Evolutionary conservation across 2,797 vertebrate species (phyloP), one percentile per base, ranked within the genome.

Genomic region (Periparus ater): DNA sequence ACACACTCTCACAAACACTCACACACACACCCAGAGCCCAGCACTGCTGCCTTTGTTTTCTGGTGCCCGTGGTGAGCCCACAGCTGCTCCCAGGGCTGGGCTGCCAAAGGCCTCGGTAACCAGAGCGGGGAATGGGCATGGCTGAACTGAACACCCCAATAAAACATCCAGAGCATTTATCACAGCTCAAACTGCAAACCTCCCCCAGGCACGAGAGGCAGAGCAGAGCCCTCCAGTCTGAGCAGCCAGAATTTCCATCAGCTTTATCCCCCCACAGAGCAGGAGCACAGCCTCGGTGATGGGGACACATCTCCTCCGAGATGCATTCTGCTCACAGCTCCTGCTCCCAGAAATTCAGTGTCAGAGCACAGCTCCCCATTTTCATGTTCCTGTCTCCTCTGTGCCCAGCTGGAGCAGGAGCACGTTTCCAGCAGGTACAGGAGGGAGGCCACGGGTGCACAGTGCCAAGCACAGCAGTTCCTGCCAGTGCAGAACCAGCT

Each of bases 111-210:
- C 42, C 42, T 42, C 5, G 8, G 55, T 15, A 42, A 30, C 61
- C 51, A 32, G 38, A 26, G 7, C 0, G 0, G 38, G 75, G 6
- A 32, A 17, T 6, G 2, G 34, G 34, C 12, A 6, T 10, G 11
- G 51, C 79, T n/a, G n/a, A 32, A 53, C 22, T 6, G 40, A 71
- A 11, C 60, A 53, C 27, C 9, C 8, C 72, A 25, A 7, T 44
- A 42, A 77, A 89, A 65, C 34, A 84, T 17, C 38, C 55, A 19
- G 21, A 72, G 32, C 54, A 23, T 32, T 27, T 13, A 65, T 55
- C 42, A 27, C 7, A 51, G 58, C 38, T 70, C 68, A 32, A 62
- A 85, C 18, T 81, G 84, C 78, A 78, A 14, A 34, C 29, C n/a
- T 72, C 22, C 34, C 25, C 21, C 9, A 2, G 54, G 57, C 61